Conservation (phyloP, 2,113 vertebrate genomes). For the Protomyctophum bolini region DNA sequence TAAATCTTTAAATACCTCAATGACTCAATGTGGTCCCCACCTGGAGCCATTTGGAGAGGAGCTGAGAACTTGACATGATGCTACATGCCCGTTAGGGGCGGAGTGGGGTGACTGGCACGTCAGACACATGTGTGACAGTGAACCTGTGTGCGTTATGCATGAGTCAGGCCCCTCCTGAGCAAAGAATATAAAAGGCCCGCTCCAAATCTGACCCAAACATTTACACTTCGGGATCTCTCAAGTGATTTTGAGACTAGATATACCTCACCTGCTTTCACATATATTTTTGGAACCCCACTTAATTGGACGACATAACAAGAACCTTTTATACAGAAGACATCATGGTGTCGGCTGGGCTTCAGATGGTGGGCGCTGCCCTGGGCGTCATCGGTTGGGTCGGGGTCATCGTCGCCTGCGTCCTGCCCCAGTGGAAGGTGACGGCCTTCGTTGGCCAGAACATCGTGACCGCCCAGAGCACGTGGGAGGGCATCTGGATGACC, state of each 20-base stretch:
- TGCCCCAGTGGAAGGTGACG: slow-evolving; percentile 91
- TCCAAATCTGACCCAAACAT: slow-evolving; percentile 35
- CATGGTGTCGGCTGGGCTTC: slow-evolving; percentile 88
- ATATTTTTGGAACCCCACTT: slow-evolving; percentile 34
- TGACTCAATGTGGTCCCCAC: slow-evolving; percentile 40
- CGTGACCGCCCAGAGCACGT: slow-evolving; percentile 85
- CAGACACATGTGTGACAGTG: slow-evolving; percentile 25
- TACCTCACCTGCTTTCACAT: background rate
- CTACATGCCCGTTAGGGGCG: slow-evolving; percentile 34
- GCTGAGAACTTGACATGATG: slow-evolving; percentile 49
- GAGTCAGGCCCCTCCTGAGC: slow-evolving; percentile 57
- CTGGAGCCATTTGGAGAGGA: background rate
- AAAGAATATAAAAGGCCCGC: slow-evolving; percentile 60
- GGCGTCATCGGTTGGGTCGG: slow-evolving; percentile 90
- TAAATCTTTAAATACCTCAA: background rate
- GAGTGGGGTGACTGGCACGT: slow-evolving; percentile 6
- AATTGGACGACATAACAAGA: slow-evolving; percentile 23
- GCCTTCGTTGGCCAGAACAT: slow-evolving; percentile 89
- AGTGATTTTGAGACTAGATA: slow-evolving; percentile 23
- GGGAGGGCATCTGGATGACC: slow-evolving; percentile 96
- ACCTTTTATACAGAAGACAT: background rate
- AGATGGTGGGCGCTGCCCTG: slow-evolving; percentile 87
- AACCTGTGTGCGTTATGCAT: background rate
- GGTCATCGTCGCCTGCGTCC: slow-evolving; percentile 79
- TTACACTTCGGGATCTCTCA: slow-evolving; percentile 30